Percentiles rank a stretch among this genome's conserved stretches.
Evolutionary conservation across 2,888 invertebrate genomes (phyloP).

Genomic region (Sclerodermus sp.): DNA sequence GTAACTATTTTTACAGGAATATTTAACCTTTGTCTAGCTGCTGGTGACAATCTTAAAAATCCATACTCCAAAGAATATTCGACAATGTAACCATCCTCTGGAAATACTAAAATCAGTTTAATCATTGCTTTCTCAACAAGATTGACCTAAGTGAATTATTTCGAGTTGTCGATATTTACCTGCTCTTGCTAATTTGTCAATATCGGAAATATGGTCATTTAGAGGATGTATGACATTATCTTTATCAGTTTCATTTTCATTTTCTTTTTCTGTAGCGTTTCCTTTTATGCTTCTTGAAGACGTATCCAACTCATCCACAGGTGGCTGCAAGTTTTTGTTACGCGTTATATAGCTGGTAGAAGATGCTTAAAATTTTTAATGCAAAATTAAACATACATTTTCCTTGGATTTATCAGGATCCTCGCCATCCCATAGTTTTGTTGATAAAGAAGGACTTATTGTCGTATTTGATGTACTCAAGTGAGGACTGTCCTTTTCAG

Average conservation of each 20-base stretch:
- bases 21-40: constrained; percentile 81
- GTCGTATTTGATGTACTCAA: constrained; percentile 43
- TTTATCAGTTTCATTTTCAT: constrained; percentile 26
- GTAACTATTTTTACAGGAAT: constrained; percentile 89
- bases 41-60: constrained; percentile 85
- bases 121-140: not conserved
- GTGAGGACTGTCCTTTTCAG: constrained; percentile 34
- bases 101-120: constrained; percentile 59
- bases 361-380: not conserved
- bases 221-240: constrained; percentile 44
- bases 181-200: constrained; percentile 64
- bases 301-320: not conserved
- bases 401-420: constrained; percentile 19
- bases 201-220: constrained; percentile 60
- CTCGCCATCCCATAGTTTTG: constrained; percentile 44
- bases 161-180: constrained; percentile 55
- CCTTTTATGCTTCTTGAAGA: constrained; percentile 21
- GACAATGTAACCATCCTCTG: constrained; percentile 92
- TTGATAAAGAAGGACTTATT: constrained; percentile 42
- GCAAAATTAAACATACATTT: not conserved
- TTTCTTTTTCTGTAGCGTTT: constrained; percentile 32
- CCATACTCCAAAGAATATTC: constrained; percentile 98
- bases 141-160: not conserved
- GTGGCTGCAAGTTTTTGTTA: too few species aligned
- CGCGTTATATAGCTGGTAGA: too few species aligned